Evolutionary conservation across 2,888 invertebrate genomes (phyloP), one percentile per base, ranked within the genome.

Genomic region (Barypeithes pellucidus): DNA sequence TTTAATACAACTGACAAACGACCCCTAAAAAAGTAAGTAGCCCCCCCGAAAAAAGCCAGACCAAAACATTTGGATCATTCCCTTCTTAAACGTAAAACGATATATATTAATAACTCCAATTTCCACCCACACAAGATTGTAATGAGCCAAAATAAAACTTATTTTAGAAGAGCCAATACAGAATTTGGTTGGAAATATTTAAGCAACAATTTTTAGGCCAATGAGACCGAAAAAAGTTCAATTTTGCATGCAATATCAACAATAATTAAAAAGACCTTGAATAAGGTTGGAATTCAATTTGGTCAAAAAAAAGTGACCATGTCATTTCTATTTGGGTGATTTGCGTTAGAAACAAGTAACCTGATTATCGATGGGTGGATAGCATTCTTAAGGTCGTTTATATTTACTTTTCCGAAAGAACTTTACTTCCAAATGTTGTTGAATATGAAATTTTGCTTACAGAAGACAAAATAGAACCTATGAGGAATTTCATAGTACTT

Each of bases 201-300:
- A 59, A 18, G 18, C 8, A 16, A n/a, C 50, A 1, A 50, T 22
- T 50, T 50, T 50, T 1, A 24, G 24, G 2, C n/a, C 22, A 50
- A 50, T 24, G 4, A n/a, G 24, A n/a, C 22, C 0, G 9, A 16
- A 50, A 50, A 63, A 50, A 33, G 50, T 12, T 41, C 18, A 67
- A 54, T 66, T 41, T 24, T 22, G 16, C n/a, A 16, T 43, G 12
- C 45, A 57, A 57, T 59, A 29, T 29, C 12, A 12, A 59, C 57
- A 59, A 60, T 68, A 68, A 68, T 68, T 60, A n/a, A 60, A 68
- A 60, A 60, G 67, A 68, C 67, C 67, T 68, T 68, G 67, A 36
- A 9, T 41, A 11, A 54, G 41, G 20, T 50, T 14, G 36, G 18
- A 63, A 16, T 61, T 18, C 29, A 33, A 50, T 33, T 63, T 63